Evolutionary conservation across 2,797 vertebrate species (phyloP), one percentile per base, ranked within the genome.

Genomic region (Lophius americanus): DNA sequence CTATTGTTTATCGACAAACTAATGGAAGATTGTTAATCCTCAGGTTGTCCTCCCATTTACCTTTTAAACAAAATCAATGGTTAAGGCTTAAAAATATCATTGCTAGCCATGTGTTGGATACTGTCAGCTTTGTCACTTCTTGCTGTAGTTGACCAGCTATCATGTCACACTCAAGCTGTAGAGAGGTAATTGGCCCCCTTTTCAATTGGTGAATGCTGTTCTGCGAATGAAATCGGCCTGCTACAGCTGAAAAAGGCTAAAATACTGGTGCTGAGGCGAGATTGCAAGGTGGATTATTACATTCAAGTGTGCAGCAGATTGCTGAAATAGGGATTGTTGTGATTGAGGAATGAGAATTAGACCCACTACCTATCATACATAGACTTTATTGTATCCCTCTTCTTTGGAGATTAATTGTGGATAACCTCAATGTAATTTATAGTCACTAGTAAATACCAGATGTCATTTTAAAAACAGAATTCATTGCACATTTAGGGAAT

Each of bases 261-360:
- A 89, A 82, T 82, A 68, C 69, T 56, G 68, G 33, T 9, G 2
- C 70, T 48, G 75, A 79, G 68, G 51, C 51, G 8, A 56, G 47
- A 62, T 78, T 76, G 73, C 60, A 73, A 69, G 70, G 63, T 65
- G 48, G 78, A 80, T 83, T 77, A 85, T 84, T 89, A 74, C 68
- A 52, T 72, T 85, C 63, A 83, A 87, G 83, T 84, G 81, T 71
- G 51, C 70, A 52, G 43, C 64, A 37, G 46, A 62, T 73, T 67
- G 64, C 61, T 23, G 58, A 58, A 73, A 81, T 76, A 75, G 52
- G 67, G 55, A 83, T 72, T 67, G 58, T 78, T 81, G 73, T 63
- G 48, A 81, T 85, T 78, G 55, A 52, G 68, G 64, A 46, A 53
- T 70, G 57, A 60, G 53, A 78, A 76, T 80, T 79, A 67, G 82